Base-by-base conservation (phyloP, 2,888 invertebrate genomes). In the Meganola albula region DNA sequence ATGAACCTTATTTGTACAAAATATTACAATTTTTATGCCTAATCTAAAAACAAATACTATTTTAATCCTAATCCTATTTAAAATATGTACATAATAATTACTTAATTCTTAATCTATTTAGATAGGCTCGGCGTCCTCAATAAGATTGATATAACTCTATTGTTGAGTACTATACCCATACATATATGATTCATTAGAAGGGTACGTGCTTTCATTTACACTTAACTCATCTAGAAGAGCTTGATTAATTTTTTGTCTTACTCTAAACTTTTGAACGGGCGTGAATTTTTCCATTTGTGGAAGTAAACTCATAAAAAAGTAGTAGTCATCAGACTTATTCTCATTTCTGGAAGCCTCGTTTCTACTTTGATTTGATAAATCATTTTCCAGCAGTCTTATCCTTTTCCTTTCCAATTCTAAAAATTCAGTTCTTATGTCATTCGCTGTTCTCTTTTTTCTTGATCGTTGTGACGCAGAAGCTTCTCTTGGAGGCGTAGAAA, bases 231-330 rank as follows among this genome's bases (percentile, higher is more conserved):
- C 40, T 34, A 40, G 28, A 34, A 40, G 27, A 40, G 34, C 44
- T 37, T 40, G 40, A 39, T 46, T 46, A 39, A 40, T 39, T 46
- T 38, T 46, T 24, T 49, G 13, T 36, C 44, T 44, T 20, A 44
- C 39, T 33, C 38, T 31, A 34, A 42, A 40, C 29, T 40, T 49
- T 43, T 46, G 44, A 10, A 44, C 16, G 5, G 40, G 35, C 9
- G 38, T 42, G 24, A 49, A 46, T 37, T 30, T 33, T 38, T 50
- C 43, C 39, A 47, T 44, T 41, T 50, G 38, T 41, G 42, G 46
- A 21, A 49, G 31, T 20, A 46, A 42, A 31, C 44, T 46, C 40
- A 42, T 46, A 20, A 49, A 16, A 27, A 24, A 37, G 18, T 37
- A 32, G 30, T 46, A 41, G 20, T 45, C 44, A 6, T 46, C 46